Evolutionary conservation across 2,888 invertebrate species (phyloP).

Genomic region (Tetrapedia diversipes): DNA sequence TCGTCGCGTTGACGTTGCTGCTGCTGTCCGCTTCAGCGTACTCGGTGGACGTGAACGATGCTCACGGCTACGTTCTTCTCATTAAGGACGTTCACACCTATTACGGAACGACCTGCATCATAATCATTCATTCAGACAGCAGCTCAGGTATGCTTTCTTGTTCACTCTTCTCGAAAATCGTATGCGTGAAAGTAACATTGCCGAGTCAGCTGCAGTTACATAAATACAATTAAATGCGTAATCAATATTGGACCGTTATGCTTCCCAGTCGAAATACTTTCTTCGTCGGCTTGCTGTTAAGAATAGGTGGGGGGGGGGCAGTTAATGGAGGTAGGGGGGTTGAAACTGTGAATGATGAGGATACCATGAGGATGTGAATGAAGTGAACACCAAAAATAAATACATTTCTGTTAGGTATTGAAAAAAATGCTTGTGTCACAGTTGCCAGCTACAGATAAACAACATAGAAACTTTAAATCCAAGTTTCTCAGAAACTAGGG

Average conservation of each 20-base stretch:
- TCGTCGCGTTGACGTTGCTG: constrained; percentile 12
- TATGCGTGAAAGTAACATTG: background rate
- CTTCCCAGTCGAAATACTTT: background rate
- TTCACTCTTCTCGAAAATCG: constrained; percentile 6
- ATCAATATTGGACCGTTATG: background rate
- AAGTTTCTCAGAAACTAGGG: too few relatives aligned
- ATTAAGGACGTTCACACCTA: constrained; percentile 60
- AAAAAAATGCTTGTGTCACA: too few relatives aligned
- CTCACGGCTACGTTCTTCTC: constrained; percentile 48
- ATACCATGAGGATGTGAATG: too few relatives aligned
- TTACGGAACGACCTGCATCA: constrained; percentile 66
- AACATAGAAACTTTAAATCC: too few relatives aligned
- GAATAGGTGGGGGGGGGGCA: background rate
- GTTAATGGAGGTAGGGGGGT: too few relatives aligned
- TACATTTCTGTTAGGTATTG: too few relatives aligned
- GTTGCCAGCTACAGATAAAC: too few relatives aligned
- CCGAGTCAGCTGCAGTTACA: background rate
- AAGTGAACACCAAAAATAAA: too few relatives aligned
- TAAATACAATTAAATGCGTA: background rate
- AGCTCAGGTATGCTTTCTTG: constrained; percentile 54
- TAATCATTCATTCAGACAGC: constrained; percentile 55
- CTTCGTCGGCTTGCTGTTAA: background rate
- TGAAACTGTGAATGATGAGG: too few relatives aligned
- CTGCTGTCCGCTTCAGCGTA: constrained; percentile 2
- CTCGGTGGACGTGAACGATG: constrained; percentile 18